Conservation (phyloP, 2,113 vertebrate species). For the Clarias gariepinus region DNA sequence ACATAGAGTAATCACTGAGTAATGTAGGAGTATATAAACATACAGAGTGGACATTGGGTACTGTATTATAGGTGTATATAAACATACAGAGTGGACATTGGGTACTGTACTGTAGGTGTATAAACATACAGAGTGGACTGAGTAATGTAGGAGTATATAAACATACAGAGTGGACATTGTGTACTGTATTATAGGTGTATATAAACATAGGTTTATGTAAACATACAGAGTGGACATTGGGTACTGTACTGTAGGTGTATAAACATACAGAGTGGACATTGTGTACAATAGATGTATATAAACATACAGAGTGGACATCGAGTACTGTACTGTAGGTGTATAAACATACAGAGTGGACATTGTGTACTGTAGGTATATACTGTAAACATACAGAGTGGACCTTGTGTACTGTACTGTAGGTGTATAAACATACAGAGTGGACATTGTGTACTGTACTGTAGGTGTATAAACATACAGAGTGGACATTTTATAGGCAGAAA, state of each 20-base stretch:
- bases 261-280: neutral
- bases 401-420: neutral
- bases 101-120: neutral
- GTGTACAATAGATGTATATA: neutral
- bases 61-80: too few relatives aligned
- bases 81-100: too few relatives aligned
- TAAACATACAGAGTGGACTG: neutral
- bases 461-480: neutral
- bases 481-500: neutral
- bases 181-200: neutral
- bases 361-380: neutral
- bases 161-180: neutral
- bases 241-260: neutral
- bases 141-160: neutral
- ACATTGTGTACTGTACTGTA: neutral
- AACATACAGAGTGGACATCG: neutral
- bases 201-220: too few relatives aligned
- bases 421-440: neutral
- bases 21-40: too few relatives aligned
- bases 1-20: neutral
- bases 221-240: too few relatives aligned
- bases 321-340: neutral
- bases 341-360: too few relatives aligned
- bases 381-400: neutral
- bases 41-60: too few relatives aligned